These are phyloP conservation scores for Microcebus ravelobensis DNA, from an alignment of 2,113 vertebrate species.

Conservation along the genomic window DNA sequence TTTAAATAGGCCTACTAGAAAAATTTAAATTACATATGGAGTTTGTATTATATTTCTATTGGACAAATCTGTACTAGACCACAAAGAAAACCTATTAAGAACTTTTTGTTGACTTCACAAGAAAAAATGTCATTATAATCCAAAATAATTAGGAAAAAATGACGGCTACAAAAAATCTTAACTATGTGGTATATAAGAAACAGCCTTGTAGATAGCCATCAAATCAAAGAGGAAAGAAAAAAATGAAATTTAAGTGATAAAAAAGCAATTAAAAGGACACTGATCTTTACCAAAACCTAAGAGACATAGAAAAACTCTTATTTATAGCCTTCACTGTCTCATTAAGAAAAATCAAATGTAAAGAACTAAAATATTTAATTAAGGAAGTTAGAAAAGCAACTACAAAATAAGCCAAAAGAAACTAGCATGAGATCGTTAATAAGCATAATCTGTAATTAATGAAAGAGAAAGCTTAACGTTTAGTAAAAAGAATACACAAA, in stretches of 20 bases:
- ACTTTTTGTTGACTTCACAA: background rate
- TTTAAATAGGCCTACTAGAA: background rate
- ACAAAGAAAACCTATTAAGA: background rate
- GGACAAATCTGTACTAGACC: background rate
- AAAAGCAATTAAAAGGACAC: background rate
- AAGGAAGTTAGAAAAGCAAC: background rate
- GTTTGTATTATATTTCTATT: background rate
- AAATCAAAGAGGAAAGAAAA: background rate
- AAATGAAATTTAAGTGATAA: background rate
- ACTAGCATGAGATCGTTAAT: background rate
- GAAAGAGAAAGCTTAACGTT: background rate
- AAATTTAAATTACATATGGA: background rate
- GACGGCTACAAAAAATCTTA: background rate
- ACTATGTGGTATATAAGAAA: background rate
- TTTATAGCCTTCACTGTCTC: background rate
- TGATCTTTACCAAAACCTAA: background rate
- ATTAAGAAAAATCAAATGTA: background rate
- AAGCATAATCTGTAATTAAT: background rate
- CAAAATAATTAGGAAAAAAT: background rate
- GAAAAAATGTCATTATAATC: background rate
- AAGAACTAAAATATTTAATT: background rate
- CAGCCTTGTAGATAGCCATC: background rate
- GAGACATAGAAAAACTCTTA: background rate
- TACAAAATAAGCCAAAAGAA: background rate
- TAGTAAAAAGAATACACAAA: background rate